These are phyloP conservation scores for Patella pellucida DNA, from an alignment of 2,888 invertebrate genomes.

Conservation along the genomic window DNA sequence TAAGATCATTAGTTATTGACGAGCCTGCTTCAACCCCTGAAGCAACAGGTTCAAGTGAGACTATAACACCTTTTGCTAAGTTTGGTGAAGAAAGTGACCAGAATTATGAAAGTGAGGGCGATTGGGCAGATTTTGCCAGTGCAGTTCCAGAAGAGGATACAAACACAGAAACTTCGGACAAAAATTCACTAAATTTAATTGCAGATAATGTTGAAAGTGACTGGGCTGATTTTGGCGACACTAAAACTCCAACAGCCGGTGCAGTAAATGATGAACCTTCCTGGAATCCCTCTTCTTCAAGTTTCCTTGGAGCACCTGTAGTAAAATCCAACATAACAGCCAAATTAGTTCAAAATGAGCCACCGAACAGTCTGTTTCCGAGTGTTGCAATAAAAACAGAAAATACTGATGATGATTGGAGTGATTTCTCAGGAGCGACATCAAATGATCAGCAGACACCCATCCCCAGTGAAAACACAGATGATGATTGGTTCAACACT, in stretches of 20 bases:
- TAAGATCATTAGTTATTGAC: conserved; percentile 46
- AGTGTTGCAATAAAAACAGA: conserved; percentile 13
- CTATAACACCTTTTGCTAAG: conserved; percentile 21
- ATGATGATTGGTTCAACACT: not conserved
- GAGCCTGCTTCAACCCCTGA: conserved; percentile 19
- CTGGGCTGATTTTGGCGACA: conserved; percentile 4
- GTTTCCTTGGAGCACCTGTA: not conserved
- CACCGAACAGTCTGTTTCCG: not conserved
- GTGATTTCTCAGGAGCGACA: conserved; percentile 40
- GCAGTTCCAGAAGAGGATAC: conserved; percentile 6
- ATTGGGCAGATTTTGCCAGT: conserved; percentile 11
- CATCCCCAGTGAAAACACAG: not conserved
- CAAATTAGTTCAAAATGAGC: not conserved
- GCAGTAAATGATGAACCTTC: not conserved
- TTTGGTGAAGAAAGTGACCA: conserved; percentile 18
- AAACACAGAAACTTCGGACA: conserved; percentile 21
- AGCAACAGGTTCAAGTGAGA: conserved; percentile 13
- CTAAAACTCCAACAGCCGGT: conserved; percentile 16
- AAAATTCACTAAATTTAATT: not conserved
- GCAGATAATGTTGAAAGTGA: not conserved
- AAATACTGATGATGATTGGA: conserved; percentile 44
- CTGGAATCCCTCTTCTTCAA: not conserved
- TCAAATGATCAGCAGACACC: not conserved
- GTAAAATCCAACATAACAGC: not conserved
- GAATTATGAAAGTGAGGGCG: conserved; percentile 17